These are phyloP conservation scores for Selenia dentaria DNA, from an alignment of 2,888 invertebrate genomes.

Conservation along the genomic window DNA sequence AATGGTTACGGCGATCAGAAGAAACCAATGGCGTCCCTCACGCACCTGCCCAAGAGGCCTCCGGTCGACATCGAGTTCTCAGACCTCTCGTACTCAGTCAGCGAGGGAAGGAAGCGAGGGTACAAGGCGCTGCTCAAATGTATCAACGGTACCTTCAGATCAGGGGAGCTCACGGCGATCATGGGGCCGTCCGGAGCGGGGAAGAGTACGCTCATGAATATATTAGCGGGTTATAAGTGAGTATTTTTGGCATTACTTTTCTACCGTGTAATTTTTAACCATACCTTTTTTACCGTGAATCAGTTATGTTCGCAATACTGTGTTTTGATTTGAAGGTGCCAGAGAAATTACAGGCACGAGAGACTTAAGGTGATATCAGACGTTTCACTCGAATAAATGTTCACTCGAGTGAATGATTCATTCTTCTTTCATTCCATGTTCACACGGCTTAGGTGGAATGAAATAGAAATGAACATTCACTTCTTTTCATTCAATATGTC, in stretches of 20 bases:
- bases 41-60: conserved; percentile 93
- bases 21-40: conserved; percentile 90
- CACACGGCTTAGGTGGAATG: no score
- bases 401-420: no score
- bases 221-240: conserved; percentile 94
- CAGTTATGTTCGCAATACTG: no score
- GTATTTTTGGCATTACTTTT: conserved; percentile 50
- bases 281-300: no score
- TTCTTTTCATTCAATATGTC: no score
- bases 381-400: no score
- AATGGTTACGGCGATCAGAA: conserved; percentile 89
- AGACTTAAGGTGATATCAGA: no score
- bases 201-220: conserved; percentile 94
- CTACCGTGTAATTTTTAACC: no score
- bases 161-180: conserved; percentile 96
- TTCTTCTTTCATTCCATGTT: no score
- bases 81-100: conserved; percentile 94
- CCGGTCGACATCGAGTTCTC: conserved; percentile 96
- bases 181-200: conserved; percentile 96
- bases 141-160: conserved; percentile 94
- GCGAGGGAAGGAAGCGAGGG: conserved; percentile 91
- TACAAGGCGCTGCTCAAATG: conserved; percentile 95
- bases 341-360: no score
- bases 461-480: no score
- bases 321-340: no score